Evolutionary conservation across 2,888 invertebrate species (phyloP).

Genomic region (Leucoma salicis): DNA sequence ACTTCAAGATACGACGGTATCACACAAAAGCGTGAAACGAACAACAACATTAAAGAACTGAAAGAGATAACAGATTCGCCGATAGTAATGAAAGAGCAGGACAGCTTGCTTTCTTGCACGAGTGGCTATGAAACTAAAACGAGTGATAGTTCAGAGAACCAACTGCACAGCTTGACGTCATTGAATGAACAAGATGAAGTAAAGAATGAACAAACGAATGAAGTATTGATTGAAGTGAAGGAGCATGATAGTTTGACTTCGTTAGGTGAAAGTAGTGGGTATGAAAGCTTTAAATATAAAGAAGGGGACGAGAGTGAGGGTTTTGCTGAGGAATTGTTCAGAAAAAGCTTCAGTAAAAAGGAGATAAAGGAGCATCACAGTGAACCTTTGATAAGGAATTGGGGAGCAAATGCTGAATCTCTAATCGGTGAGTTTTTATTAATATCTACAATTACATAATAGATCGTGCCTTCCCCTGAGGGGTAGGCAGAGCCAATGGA

Average conservation of each 20-base stretch:
- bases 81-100: constrained; percentile 55
- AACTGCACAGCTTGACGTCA: constrained; percentile 32
- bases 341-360: constrained; percentile 65
- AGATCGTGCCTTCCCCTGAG: no score
- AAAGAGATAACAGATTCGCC: constrained; percentile 55
- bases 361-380: constrained; percentile 53
- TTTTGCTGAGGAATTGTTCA: constrained; percentile 67
- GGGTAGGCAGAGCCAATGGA: no score
- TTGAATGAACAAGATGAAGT: constrained; percentile 23
- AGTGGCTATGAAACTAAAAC: constrained; percentile 68
- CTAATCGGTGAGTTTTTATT: constrained; percentile 59
- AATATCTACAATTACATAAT: no score
- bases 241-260: constrained; percentile 75
- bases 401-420: constrained; percentile 65
- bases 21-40: constrained; percentile 67
- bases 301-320: constrained; percentile 79
- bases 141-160: constrained; percentile 51
- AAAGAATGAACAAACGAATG: constrained; percentile 26
- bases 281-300: constrained; percentile 85
- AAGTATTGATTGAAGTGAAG: constrained; percentile 50
- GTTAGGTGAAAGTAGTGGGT: constrained; percentile 87
- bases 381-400: constrained; percentile 56
- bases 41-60: constrained; percentile 61
- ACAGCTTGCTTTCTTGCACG: constrained; percentile 71
- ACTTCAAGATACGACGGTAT: constrained; percentile 88